phyloP scores from a whole-genome alignment of 2,797 vertebrate species.

The Hydrocynus forskahlii region DNA sequence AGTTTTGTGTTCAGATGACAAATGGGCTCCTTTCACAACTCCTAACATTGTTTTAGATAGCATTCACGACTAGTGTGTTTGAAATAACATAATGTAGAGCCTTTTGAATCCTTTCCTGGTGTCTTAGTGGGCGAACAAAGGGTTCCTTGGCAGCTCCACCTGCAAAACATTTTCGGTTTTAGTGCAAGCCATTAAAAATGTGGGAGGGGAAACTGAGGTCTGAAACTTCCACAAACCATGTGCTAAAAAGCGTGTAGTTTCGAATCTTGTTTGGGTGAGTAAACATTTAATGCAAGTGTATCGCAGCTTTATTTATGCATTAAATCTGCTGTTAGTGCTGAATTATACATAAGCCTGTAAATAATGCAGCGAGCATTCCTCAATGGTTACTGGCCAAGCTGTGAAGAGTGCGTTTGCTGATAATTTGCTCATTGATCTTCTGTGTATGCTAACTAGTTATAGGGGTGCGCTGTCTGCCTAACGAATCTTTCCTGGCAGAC shows the following conservation, averaged over 20 bases:
- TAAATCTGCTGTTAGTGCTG: constrained; percentile 83
- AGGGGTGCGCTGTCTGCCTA: constrained; percentile 52
- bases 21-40: constrained; percentile 7
- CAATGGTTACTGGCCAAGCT: constrained; percentile 81
- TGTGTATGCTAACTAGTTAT: constrained; percentile 72
- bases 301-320: constrained; percentile 84
- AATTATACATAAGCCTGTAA: constrained; percentile 83
- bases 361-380: constrained; percentile 81
- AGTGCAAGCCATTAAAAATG: constrained; percentile 49
- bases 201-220: constrained; percentile 57
- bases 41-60: constrained; percentile 22
- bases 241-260: constrained; percentile 60
- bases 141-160: constrained; percentile 30
- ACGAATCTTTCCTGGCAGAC: constrained; percentile 21
- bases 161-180: constrained; percentile 52
- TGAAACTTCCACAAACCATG: constrained; percentile 57
- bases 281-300: constrained; percentile 84
- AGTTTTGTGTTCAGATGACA: constrained; percentile 26
- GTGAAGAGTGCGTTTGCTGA: constrained; percentile 79
- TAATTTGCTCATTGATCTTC: constrained; percentile 80
- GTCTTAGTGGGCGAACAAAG: constrained; percentile 45
- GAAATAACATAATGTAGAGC: constrained; percentile 41
- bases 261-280: constrained; percentile 76
- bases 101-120: constrained; percentile 29
- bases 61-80: constrained; percentile 19